Conservation (phyloP, 2,113 vertebrate genomes). For the Micronycteris hirsuta region DNA sequence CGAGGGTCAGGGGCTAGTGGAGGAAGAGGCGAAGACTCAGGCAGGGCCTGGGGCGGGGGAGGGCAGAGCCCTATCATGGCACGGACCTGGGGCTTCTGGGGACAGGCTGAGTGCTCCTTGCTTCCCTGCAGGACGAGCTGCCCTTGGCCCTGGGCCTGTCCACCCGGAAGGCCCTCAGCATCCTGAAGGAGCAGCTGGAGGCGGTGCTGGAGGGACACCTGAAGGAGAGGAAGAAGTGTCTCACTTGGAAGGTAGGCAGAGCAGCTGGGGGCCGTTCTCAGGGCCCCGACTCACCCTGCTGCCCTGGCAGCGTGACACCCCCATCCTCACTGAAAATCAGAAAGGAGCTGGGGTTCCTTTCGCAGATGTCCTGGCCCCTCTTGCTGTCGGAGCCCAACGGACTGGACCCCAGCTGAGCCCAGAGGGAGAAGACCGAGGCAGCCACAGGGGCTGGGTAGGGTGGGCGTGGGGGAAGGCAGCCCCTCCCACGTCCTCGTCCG, state of each 20-base stretch:
- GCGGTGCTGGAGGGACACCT: conserved; percentile 90
- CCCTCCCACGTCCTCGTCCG: background rate
- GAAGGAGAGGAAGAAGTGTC: conserved; percentile 80
- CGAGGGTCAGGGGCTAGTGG: background rate
- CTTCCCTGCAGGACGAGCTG: conserved; percentile 84
- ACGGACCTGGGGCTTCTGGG: background rate
- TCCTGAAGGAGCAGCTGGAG: conserved; percentile 91
- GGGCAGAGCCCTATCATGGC: background rate
- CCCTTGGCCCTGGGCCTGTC: conserved; percentile 89
- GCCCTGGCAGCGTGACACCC: rapidly evolving
- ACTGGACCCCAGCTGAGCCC: background rate
- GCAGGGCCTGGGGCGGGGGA: background rate
- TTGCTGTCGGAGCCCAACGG: background rate
- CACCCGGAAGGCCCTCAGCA: conserved; percentile 90
- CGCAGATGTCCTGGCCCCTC: background rate
- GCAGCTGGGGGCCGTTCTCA: background rate
- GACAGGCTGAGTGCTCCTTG: background rate
- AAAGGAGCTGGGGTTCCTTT: background rate
- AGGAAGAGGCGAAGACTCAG: no score
- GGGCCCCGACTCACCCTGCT: background rate
- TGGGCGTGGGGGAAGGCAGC: background rate
- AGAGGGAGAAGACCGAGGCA: background rate
- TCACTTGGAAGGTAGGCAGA: conserved; percentile 84
- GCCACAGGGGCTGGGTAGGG: background rate
- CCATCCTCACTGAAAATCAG: background rate